Evolutionary conservation across 2,113 vertebrate species (phyloP).

Genomic region (Regulus satrapa): DNA sequence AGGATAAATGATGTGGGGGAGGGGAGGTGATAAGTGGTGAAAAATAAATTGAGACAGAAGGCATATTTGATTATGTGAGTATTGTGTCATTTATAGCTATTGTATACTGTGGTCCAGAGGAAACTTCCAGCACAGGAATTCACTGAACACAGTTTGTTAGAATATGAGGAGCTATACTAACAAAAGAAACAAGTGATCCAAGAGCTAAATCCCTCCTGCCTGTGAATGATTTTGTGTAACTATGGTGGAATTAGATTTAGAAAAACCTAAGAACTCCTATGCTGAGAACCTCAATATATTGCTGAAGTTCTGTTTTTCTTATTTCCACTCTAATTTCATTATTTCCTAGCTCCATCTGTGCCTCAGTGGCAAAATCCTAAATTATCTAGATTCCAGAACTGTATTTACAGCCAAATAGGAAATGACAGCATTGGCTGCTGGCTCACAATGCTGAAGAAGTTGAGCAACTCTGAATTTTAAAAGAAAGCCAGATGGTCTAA

Average conservation of each 20-base stretch:
- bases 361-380: slow-evolving; percentile 42
- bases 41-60: neutral
- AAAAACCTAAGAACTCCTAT: neutral
- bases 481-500: slow-evolving; percentile 30
- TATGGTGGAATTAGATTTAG: neutral
- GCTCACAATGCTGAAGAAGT: neutral
- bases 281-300: neutral
- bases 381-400: slow-evolving; percentile 45
- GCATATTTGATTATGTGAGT: neutral
- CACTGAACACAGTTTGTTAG: neutral
- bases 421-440: slow-evolving; percentile 42
- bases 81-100: neutral
- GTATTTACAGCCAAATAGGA: slow-evolving; percentile 56
- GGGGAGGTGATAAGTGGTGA: neutral
- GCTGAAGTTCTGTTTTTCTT: slow-evolving; percentile 39
- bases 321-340: slow-evolving; percentile 19
- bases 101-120: neutral
- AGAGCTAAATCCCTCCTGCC: neutral
- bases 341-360: slow-evolving; percentile 6
- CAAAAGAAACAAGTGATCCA: neutral
- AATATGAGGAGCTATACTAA: neutral
- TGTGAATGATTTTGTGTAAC: slow-evolving; percentile 1
- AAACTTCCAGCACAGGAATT: neutral
- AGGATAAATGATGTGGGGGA: neutral
- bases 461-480: slow-evolving; percentile 41